phyloP scores from a whole-genome alignment of 2,113 vertebrate species.

The Megaceryle maxima region DNA sequence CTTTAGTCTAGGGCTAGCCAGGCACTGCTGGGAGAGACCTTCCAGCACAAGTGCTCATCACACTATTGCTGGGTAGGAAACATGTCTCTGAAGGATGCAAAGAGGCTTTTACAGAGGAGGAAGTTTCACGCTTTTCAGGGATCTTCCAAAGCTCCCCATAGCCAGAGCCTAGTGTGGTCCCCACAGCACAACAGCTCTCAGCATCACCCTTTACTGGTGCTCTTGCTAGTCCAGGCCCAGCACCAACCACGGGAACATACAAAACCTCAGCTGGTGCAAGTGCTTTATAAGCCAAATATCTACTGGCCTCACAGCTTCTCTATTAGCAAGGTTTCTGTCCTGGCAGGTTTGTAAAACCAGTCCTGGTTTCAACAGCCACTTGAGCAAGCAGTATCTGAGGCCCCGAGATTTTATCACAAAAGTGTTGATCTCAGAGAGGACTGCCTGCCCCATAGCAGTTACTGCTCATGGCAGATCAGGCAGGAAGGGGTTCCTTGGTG shows the following conservation, averaged over 20 bases:
- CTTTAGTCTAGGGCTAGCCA: not conserved
- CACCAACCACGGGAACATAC: not conserved
- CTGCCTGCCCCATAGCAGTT: not conserved
- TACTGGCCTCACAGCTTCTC: not conserved
- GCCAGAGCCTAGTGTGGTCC: not conserved
- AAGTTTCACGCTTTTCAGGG: not conserved
- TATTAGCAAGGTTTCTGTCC: not conserved
- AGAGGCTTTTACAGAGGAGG: not conserved
- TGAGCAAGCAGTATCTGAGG: not conserved
- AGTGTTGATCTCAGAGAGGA: not conserved
- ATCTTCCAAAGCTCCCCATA: not conserved
- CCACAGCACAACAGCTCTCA: not conserved
- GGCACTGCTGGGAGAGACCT: not conserved
- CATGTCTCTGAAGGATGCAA: accelerated
- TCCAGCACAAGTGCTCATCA: not conserved
- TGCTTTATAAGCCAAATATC: not conserved
- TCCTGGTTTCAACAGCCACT: not conserved
- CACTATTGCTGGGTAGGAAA: not conserved
- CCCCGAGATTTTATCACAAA: not conserved
- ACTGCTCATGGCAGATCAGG: not conserved
- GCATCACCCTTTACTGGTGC: not conserved
- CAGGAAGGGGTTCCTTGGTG: not conserved
- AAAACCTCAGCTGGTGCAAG: not conserved
- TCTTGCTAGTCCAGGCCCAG: not conserved
- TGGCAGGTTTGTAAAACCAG: not conserved